A percentile compares a stretch with the other conserved stretches of the same genome.
Evolutionary conservation across 30 jellyfish, hydroid and myxozoan species (phyloP).

Genomic region (Turritopsis rubra): DNA sequence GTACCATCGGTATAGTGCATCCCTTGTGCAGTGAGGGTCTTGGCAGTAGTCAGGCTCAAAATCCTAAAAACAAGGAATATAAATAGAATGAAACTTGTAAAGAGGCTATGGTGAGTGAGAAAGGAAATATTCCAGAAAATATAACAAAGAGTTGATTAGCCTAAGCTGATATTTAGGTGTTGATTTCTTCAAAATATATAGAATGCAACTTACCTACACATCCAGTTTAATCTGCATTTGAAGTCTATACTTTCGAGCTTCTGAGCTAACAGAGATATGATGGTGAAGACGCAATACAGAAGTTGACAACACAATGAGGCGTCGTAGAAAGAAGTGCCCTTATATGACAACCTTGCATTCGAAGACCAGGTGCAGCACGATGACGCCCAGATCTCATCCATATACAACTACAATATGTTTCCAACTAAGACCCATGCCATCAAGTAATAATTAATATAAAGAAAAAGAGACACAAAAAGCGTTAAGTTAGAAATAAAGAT

Average conservation of each 20-base stretch:
- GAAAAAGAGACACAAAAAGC: background rate
- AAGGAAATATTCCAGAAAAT: background rate
- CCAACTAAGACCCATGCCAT: background rate
- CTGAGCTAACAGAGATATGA: too few species aligned
- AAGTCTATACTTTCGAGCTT: too few species aligned
- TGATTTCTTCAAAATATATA: background rate
- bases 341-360: background rate
- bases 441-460: background rate
- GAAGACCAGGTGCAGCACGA: background rate
- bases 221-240: conserved; percentile 11
- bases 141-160: background rate
- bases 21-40: background rate
- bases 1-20: background rate
- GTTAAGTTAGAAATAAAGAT: too few species aligned
- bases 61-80: too few species aligned
- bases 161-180: background rate
- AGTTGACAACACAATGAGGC: too few species aligned
- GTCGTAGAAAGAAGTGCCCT: background rate
- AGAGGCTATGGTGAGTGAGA: background rate
- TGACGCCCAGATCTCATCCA: background rate
- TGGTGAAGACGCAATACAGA: too few species aligned
- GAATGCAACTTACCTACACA: background rate
- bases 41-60: conserved; percentile 3
- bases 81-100: background rate
- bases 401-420: background rate